phyloP scores from a whole-genome alignment of 2,113 vertebrate genomes.

The Sciurus niger region DNA sequence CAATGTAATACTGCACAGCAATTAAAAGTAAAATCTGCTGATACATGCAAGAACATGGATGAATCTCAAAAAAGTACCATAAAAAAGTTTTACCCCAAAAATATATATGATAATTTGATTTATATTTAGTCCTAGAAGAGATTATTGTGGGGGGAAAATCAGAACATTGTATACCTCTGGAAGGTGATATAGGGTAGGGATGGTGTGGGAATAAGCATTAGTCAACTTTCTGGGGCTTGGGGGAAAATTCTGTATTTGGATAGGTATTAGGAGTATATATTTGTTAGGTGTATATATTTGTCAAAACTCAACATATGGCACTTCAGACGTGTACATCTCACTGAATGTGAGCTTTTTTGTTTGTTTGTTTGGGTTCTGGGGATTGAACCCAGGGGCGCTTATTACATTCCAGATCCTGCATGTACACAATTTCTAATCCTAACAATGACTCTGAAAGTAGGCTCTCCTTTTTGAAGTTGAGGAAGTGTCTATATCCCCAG shows the following conservation, averaged over 20 bases:
- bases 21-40: background rate
- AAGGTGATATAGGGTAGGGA: background rate
- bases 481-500: background rate
- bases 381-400: background rate
- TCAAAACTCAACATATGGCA: background rate
- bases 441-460: constrained; percentile 3
- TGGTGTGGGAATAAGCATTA: background rate
- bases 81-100: constrained; percentile 46
- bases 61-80: constrained; percentile 1
- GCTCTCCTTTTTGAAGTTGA: background rate
- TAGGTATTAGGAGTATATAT: background rate
- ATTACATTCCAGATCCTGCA: background rate
- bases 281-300: background rate
- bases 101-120: background rate
- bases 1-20: background rate
- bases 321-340: background rate
- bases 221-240: background rate
- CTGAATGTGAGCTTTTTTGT: background rate
- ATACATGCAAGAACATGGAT: constrained; percentile 8
- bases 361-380: too few relatives aligned
- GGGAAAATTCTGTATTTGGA: background rate
- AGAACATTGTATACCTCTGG: constrained; percentile 7
- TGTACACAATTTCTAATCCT: background rate
- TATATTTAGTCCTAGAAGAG: constrained; percentile 44
- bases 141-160: background rate